Percentiles rank a stretch among this genome's conserved stretches.
Conservation (phyloP, 2,888 invertebrate genomes). For the Imbricaverruca yamaguchii region DNA sequence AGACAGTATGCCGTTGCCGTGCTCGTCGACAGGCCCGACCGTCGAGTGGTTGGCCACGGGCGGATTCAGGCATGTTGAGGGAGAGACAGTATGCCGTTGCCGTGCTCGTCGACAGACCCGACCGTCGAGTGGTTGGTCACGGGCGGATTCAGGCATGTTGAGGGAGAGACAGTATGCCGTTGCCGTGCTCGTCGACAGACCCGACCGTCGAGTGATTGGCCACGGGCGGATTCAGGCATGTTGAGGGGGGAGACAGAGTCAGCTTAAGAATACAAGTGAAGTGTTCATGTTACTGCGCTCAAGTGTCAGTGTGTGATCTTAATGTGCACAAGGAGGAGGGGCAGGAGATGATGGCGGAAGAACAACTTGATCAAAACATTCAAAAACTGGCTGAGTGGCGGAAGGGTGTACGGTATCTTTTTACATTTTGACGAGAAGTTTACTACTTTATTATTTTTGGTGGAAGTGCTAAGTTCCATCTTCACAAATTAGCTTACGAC, state of each 20-base stretch:
- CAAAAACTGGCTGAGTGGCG: no score
- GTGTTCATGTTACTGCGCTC: no score
- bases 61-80: neutral
- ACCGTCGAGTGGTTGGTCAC: conserved; percentile 28
- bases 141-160: neutral
- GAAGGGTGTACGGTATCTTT: no score
- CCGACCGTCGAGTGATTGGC: conserved; percentile 29
- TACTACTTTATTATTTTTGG: no score
- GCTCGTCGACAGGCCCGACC: conserved; percentile 27
- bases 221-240: neutral
- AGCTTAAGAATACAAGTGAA: no score
- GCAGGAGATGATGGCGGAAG: no score
- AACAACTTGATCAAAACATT: no score
- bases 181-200: conserved; percentile 26
- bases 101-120: conserved; percentile 27
- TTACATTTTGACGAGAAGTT: no score
- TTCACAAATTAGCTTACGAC: no score
- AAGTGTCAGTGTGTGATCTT: no score
- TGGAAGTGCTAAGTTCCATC: no score
- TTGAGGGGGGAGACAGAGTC: conserved; percentile 13
- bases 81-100: conserved; percentile 25
- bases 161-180: conserved; percentile 24
- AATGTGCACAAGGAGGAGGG: no score
- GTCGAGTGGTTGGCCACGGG: conserved; percentile 27
- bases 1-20: conserved; percentile 26